Percentiles rank a stretch among this genome's conserved stretches.
These are phyloP conservation scores for Falco peregrinus DNA, from an alignment of 2,797 vertebrate genomes.

Conservation along the genomic window DNA sequence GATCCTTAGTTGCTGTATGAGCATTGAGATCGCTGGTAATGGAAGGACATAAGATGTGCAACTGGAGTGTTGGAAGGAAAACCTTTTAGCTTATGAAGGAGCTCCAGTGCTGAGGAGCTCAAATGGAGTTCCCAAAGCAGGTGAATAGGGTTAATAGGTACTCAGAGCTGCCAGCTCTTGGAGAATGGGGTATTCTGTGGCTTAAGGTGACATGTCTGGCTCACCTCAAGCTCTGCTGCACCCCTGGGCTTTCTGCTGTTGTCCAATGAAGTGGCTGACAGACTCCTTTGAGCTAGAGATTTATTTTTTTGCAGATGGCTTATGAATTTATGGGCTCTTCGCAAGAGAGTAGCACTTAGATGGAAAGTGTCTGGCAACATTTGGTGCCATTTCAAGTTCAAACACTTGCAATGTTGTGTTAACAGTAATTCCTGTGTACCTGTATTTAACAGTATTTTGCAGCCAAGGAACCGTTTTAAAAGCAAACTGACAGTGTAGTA, in stretches of 20 bases:
- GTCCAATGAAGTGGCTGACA: neutral
- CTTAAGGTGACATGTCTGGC: neutral
- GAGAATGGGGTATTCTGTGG: neutral
- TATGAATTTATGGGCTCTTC: neutral
- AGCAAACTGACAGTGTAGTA: accelerated
- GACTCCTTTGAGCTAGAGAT: too few species aligned
- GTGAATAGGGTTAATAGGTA: neutral
- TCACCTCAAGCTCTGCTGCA: neutral
- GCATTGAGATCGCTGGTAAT: neutral
- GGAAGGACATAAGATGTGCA: neutral
- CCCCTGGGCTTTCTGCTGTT: neutral
- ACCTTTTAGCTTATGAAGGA: neutral
- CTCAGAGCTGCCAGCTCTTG: neutral
- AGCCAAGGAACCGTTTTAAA: neutral
- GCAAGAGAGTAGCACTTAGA: accelerated
- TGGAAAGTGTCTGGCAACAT: neutral
- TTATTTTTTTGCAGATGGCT: neutral
- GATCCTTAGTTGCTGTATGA: neutral
- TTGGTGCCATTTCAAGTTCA: neutral
- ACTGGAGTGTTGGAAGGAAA: neutral
- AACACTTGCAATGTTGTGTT: neutral
- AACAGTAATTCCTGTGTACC: too few species aligned
- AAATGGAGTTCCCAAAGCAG: neutral
- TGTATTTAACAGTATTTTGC: too few species aligned
- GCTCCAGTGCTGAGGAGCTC: neutral